phyloP scores from a whole-genome alignment of 2,888 invertebrate genomes.

The Calliopum simillimum region DNA sequence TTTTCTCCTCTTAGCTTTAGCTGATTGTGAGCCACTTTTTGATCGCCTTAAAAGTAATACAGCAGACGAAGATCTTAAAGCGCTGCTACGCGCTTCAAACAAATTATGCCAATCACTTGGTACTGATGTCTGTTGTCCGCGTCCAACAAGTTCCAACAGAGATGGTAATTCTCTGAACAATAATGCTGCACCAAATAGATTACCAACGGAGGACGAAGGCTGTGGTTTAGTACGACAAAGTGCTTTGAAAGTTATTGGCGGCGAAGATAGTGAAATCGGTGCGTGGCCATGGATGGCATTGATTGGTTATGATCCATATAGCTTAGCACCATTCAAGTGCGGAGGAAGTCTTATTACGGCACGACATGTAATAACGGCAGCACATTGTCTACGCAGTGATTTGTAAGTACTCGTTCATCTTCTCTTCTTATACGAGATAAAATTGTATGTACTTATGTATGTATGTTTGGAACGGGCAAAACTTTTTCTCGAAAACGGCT shows the following conservation, averaged over 20 bases:
- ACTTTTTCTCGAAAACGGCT: too few relatives aligned
- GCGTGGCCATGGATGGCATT: slow-evolving; percentile 83
- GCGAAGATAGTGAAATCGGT: slow-evolving; percentile 74
- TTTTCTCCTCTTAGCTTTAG: slow-evolving; percentile 45
- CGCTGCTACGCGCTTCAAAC: slow-evolving; percentile 49
- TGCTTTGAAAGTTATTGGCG: slow-evolving; percentile 76
- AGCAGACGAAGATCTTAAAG: slow-evolving; percentile 44
- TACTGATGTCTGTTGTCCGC: slow-evolving; percentile 54
- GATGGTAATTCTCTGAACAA: slow-evolving; percentile 9
- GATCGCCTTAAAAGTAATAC: slow-evolving; percentile 47
- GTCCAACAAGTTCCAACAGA: not conserved
- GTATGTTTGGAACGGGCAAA: too few relatives aligned
- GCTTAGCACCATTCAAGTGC: slow-evolving; percentile 53
- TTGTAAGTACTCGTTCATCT: slow-evolving; percentile 51
- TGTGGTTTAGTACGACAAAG: slow-evolving; percentile 73
- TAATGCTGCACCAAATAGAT: slow-evolving; percentile 31
- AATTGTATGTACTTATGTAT: too few relatives aligned
- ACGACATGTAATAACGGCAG: slow-evolving; percentile 75
- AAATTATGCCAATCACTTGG: slow-evolving; percentile 45
- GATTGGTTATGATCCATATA: slow-evolving; percentile 73
- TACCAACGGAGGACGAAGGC: slow-evolving; percentile 57
- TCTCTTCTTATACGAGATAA: too few relatives aligned
- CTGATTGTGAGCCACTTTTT: slow-evolving; percentile 47
- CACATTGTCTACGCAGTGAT: slow-evolving; percentile 54
- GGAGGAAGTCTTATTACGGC: slow-evolving; percentile 67